Percentiles rank a stretch among this genome's conserved stretches.
Evolutionary conservation across 2,797 vertebrate genomes (phyloP).

Genomic region (Toxotes lorentzi): DNA sequence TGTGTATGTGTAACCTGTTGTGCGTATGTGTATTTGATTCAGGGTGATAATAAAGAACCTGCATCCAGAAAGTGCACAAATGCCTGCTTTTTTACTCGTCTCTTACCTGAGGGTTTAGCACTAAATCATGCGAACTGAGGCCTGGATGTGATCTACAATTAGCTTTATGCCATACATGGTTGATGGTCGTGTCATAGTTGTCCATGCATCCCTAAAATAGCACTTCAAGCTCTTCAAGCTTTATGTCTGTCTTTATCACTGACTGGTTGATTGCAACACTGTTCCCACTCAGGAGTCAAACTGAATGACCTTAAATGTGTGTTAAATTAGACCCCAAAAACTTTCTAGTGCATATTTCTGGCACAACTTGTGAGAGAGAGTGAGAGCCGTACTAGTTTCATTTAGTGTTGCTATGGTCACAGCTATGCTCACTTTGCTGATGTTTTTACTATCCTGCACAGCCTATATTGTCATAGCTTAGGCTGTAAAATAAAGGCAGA

Average conservation of each 20-base stretch:
- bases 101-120: not conserved
- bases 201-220: conserved; percentile 6
- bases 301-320: conserved; percentile 11
- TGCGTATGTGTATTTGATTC: not conserved
- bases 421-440: conserved; percentile 18
- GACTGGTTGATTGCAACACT: conserved; percentile 1
- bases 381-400: conserved; percentile 24
- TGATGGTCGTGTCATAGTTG: not conserved
- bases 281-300: not conserved
- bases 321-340: conserved; percentile 5
- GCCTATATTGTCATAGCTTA: not conserved
- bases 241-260: conserved; percentile 24
- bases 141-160: conserved; percentile 17
- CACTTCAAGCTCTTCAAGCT: not conserved
- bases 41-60: not conserved
- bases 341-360: not conserved
- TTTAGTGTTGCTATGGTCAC: conserved; percentile 1
- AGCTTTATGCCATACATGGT: conserved; percentile 14
- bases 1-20: not conserved
- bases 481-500: not conserved
- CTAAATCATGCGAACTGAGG: conserved; percentile 9
- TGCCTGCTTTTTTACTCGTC: not conserved
- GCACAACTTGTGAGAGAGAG: not conserved
- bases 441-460: not conserved
- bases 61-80: conserved; percentile 3